Percentiles rank a stretch among this genome's conserved stretches.
These are phyloP conservation scores for Picus viridis DNA, from an alignment of 2,797 vertebrate species.

Conservation along the genomic window DNA sequence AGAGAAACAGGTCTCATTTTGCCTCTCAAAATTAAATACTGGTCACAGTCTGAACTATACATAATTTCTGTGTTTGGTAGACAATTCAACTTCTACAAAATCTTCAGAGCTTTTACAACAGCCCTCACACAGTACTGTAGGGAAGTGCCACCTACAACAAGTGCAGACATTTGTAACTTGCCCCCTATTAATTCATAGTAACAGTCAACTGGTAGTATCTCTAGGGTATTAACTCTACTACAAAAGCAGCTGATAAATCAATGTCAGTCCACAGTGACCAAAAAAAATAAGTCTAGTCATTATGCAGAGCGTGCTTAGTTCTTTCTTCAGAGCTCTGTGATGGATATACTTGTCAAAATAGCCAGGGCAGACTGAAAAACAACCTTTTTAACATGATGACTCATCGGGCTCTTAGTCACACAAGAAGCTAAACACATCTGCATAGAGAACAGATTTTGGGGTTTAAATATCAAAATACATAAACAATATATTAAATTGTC, in stretches of 20 bases:
- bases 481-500: neutral
- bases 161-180: neutral
- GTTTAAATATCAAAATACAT: neutral
- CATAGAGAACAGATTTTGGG: neutral
- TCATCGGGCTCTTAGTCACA: conserved; percentile 46
- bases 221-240: neutral
- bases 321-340: neutral
- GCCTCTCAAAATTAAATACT: neutral
- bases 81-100: neutral
- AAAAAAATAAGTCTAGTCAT: neutral
- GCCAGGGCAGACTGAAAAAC: neutral
- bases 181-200: neutral
- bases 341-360: neutral
- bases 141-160: neutral
- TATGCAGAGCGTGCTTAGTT: neutral
- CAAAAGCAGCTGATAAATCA: neutral
- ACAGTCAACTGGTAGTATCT: neutral
- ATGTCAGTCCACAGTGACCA: neutral
- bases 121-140: neutral
- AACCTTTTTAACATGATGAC: conserved; percentile 11
- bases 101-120: neutral
- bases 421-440: neutral
- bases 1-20: neutral
- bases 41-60: neutral
- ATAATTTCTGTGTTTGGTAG: neutral